These are phyloP conservation scores for Pharmacophagus antenor DNA, from an alignment of 2,888 invertebrate species.

Conservation along the genomic window DNA sequence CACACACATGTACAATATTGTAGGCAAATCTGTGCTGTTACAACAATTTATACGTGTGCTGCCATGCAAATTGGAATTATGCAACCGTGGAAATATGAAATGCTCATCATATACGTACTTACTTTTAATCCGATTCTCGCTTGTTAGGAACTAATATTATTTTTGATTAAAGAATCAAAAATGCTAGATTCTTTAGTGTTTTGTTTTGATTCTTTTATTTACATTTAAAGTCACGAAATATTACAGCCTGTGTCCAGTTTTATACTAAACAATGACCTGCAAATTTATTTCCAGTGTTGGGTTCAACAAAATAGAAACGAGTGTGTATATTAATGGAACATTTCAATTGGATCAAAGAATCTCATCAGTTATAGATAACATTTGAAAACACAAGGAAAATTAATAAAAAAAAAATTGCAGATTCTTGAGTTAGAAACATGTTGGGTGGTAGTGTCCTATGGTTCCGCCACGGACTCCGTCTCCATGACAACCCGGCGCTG, in stretches of 20 bases:
- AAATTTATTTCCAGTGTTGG: neutral
- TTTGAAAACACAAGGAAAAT: neutral
- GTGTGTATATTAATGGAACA: neutral
- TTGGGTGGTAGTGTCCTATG: conserved; percentile 81
- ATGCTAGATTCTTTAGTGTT: too few species aligned
- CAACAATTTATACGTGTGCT: neutral
- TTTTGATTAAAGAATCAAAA: too few species aligned
- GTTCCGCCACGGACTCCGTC: conserved; percentile 86
- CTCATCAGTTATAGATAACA: too few species aligned
- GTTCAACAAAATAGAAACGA: neutral
- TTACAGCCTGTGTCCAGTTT: neutral
- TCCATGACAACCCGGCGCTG: conserved; percentile 86
- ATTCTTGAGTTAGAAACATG: conserved; percentile 42
- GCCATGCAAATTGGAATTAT: neutral
- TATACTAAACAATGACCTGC: neutral
- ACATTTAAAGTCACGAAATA: too few species aligned
- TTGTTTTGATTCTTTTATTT: too few species aligned
- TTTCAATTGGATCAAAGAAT: too few species aligned
- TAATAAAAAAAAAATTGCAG: neutral
- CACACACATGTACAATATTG: conserved; percentile 1
- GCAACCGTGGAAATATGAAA: conserved; percentile 10
- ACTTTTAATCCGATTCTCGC: neutral
- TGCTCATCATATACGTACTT: neutral
- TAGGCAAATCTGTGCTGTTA: neutral
- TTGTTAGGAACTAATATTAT: neutral